These are phyloP conservation scores for Drosophila anceps DNA, from an alignment of 2,888 invertebrate genomes.

Conservation along the genomic window DNA sequence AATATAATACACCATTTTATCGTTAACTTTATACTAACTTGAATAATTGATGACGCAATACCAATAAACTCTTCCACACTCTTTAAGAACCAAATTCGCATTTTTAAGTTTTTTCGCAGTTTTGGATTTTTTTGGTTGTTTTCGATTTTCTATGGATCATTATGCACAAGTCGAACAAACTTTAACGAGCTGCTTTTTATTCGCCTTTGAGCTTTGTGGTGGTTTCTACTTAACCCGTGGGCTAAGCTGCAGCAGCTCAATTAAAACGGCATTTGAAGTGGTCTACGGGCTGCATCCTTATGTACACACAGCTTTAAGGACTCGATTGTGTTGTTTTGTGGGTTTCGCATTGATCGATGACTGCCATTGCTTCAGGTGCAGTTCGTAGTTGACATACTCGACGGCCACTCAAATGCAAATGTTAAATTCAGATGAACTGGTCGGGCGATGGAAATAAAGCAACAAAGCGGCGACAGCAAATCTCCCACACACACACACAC, in stretches of 20 bases:
- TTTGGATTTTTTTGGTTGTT: not conserved
- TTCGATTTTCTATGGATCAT: slow-evolving; percentile 22
- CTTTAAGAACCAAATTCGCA: not conserved
- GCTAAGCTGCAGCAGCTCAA: slow-evolving; percentile 59
- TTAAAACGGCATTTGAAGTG: slow-evolving; percentile 69
- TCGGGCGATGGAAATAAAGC: slow-evolving; percentile 7
- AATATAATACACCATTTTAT: too few species aligned
- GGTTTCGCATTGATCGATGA: slow-evolving; percentile 52
- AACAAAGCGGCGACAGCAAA: slow-evolving; percentile 21
- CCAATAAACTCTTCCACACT: not conserved
- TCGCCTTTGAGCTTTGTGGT: slow-evolving; percentile 15
- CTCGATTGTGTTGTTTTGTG: slow-evolving; percentile 38
- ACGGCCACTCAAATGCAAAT: slow-evolving; percentile 47
- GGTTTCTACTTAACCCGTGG: slow-evolving; percentile 22
- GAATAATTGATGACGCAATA: too few species aligned
- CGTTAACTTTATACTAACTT: too few species aligned
- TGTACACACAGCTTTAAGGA: slow-evolving; percentile 49
- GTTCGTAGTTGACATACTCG: slow-evolving; percentile 42
- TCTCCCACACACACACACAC: not conserved
- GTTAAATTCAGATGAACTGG: slow-evolving; percentile 53
- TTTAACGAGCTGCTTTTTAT: slow-evolving; percentile 14
- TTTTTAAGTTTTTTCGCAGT: not conserved
- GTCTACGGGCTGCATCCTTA: slow-evolving; percentile 17
- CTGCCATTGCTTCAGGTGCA: slow-evolving; percentile 34
- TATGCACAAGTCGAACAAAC: slow-evolving; percentile 23